Conservation (phyloP, 2,888 invertebrate genomes). For the Drosophila neotestacea region DNA sequence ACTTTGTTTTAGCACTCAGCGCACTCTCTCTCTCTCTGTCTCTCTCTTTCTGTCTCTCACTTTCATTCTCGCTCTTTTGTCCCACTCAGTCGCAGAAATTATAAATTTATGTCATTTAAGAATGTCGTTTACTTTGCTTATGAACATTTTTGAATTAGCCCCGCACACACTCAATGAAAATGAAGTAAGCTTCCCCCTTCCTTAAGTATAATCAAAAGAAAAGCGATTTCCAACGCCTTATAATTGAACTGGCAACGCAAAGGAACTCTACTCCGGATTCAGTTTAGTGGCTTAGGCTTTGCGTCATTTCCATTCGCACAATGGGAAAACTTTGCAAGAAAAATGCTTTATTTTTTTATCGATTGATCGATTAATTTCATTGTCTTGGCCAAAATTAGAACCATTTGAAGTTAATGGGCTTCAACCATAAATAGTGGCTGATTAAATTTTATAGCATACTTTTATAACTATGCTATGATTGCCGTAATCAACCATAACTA, state of each 20-base stretch:
- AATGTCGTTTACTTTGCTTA: slow-evolving; percentile 67
- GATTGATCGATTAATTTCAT: slow-evolving; percentile 14
- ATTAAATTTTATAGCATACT: slow-evolving; percentile 11
- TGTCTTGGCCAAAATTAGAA: background rate
- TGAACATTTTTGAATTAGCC: slow-evolving; percentile 73
- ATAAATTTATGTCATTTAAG: slow-evolving; percentile 76
- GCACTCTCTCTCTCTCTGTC: background rate
- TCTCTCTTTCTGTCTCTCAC: background rate
- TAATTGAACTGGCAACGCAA: slow-evolving; percentile 39
- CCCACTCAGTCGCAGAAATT: slow-evolving; percentile 52
- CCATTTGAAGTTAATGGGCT: slow-evolving; percentile 5
- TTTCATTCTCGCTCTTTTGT: slow-evolving; percentile 2
- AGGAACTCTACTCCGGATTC: slow-evolving; percentile 30
- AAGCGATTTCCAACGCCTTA: slow-evolving; percentile 50
- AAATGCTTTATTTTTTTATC: background rate
- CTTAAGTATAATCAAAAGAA: slow-evolving; percentile 25
- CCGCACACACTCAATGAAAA: slow-evolving; percentile 35
- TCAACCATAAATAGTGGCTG: background rate
- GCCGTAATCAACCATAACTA: background rate
- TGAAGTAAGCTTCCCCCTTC: slow-evolving; percentile 18
- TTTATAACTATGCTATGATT: slow-evolving; percentile 8
- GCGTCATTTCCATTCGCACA: slow-evolving; percentile 41
- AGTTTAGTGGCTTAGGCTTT: slow-evolving; percentile 44
- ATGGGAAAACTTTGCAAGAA: slow-evolving; percentile 40
- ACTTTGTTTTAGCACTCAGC: slow-evolving; percentile 74